A percentile compares a stretch with the other conserved stretches of the same genome.
phyloP scores from a whole-genome alignment of 2,113 vertebrate genomes.

The Hassar affinis region DNA sequence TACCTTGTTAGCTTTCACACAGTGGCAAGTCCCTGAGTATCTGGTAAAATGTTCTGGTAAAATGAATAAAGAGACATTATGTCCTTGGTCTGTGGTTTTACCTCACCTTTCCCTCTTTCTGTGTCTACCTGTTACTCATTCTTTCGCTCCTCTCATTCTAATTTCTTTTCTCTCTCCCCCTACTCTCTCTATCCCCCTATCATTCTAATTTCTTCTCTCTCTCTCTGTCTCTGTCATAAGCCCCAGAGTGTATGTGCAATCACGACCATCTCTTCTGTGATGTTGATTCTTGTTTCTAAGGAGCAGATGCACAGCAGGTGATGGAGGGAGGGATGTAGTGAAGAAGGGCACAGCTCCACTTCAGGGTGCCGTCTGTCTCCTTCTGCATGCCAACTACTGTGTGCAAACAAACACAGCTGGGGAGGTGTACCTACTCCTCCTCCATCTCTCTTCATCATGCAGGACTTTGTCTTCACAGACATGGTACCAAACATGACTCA shows the following conservation, averaged over 20 bases:
- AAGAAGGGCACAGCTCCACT: background rate
- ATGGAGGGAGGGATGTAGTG: background rate
- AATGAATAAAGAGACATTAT: background rate
- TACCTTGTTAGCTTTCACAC: too few relatives aligned
- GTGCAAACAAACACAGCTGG: conserved; percentile 29
- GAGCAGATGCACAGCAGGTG: conserved; percentile 33
- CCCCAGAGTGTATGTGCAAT: conserved; percentile 14
- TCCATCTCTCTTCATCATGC: too few relatives aligned
- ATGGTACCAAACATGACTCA: too few relatives aligned
- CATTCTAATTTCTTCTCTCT: background rate
- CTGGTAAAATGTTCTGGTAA: too few relatives aligned
- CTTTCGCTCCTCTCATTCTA: background rate
- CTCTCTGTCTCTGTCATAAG: conserved; percentile 6
- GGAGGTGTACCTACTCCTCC: background rate
- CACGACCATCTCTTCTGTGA: conserved; percentile 13
- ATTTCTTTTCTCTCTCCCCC: too few relatives aligned
- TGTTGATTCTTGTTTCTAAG: conserved; percentile 13
- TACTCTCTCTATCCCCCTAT: too few relatives aligned
- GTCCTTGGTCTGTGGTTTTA: background rate
- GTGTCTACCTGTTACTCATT: background rate
- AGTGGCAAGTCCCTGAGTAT: background rate
- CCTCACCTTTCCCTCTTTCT: background rate
- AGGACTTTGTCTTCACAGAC: too few relatives aligned
- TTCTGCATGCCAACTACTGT: conserved; percentile 24
- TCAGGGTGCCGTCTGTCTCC: conserved; percentile 4